A percentile compares a stretch with the other conserved stretches of the same genome.
Evolutionary conservation across 2,113 vertebrate genomes (phyloP).

Genomic region (Corydoras sp.): DNA sequence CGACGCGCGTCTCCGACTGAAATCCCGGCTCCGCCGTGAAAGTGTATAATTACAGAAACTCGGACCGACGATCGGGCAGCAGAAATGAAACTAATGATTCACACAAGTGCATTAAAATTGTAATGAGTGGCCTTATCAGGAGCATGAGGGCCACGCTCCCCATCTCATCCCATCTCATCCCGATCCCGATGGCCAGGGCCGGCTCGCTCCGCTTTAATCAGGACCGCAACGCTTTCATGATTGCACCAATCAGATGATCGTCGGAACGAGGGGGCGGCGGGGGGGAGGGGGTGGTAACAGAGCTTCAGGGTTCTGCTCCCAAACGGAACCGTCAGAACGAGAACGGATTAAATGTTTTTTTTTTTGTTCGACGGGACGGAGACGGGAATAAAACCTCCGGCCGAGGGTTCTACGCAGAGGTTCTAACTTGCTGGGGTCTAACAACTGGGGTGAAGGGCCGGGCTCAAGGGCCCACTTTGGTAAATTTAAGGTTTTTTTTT

Average conservation of each 20-base stretch:
- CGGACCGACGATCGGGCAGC: background rate
- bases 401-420: too few relatives aligned
- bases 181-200: slow-evolving; percentile 20
- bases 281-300: background rate
- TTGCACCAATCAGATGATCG: slow-evolving; percentile 20
- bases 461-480: too few relatives aligned
- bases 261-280: background rate
- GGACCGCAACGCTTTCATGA: slow-evolving; percentile 5
- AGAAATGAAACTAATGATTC: slow-evolving; percentile 18
- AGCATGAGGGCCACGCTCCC: background rate
- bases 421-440: too few relatives aligned
- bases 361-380: too few relatives aligned
- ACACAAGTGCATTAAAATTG: slow-evolving; percentile 18
- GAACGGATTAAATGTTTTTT: too few relatives aligned
- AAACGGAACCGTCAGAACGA: too few relatives aligned
- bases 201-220: slow-evolving; percentile 10
- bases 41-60: slow-evolving; percentile 1
- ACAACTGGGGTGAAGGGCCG: too few relatives aligned
- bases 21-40: background rate
- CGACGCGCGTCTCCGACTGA: background rate
- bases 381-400: too few relatives aligned
- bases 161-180: slow-evolving; percentile 12
- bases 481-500: too few relatives aligned
- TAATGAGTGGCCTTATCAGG: slow-evolving; percentile 11
- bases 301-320: too few relatives aligned